Evolutionary conservation across 1,140 invertebrate genomes (phyloP), one percentile per base, ranked within the genome.

Genomic region (Apis cerana): DNA sequence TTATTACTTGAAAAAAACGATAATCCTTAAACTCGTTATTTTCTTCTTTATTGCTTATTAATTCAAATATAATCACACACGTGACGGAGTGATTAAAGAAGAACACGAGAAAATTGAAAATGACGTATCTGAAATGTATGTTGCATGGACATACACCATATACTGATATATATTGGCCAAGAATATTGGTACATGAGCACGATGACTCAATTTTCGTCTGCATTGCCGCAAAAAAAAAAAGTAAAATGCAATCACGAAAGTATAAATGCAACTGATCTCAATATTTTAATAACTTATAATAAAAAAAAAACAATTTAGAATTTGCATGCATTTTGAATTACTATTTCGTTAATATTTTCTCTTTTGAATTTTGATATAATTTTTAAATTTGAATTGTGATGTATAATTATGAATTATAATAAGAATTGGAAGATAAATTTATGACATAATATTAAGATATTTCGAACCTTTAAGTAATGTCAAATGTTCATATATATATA

Each of bases 181-280:
- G 33, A 50, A 75, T 65, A 21, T 54, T 50, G 52, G 11, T 21
- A 54, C 8, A 58, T 5, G 27, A 33, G 13, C 48, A 21, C 9
- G 64, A 27, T 75, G 74, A 75, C 61, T 75, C 23, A 75, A 75
- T 65, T 27, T 43, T 15, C 21, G 70, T 48, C 33, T 19, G 56
- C 48, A 75, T 43, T 50, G 11, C 48, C 7, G 19, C 56, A n/a
- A 17, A 43, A 75, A 23, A n/a, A 70, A 75, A 70, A 52, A 21
- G 13, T 4, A 13, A 64, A 27, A 64, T 11, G 7, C 4, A 27
- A 12, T 4, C 5, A 19, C 11, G 13, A 64, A 64, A 7, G 9
- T 59, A 59, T n/a, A 59, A 62, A 62, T 4, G 23, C 2, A 12
- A 3, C n/a, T 5, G 19, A 15, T 10, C 23, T 23, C 12, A 62